phyloP scores from a whole-genome alignment of 2,797 vertebrate genomes.

The Gephyroberyx darwinii region DNA sequence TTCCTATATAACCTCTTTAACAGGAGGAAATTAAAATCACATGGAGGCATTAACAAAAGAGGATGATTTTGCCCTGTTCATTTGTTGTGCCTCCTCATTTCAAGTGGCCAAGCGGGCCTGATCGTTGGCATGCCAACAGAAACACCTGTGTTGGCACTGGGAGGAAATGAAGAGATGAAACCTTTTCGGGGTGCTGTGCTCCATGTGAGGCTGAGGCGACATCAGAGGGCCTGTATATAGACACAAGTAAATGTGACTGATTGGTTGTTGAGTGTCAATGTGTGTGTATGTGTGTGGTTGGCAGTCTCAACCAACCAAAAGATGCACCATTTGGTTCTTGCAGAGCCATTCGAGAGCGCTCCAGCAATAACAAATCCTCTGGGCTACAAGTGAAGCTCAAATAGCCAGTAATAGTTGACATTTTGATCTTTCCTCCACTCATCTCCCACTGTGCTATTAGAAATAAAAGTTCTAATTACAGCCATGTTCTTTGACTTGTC shows the following conservation, averaged over 20 bases:
- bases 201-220: slow-evolving; percentile 22
- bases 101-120: slow-evolving; percentile 31
- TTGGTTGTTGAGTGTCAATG: background rate
- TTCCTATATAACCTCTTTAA: slow-evolving; percentile 71
- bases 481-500: too few relatives aligned
- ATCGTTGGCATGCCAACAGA: slow-evolving; percentile 30
- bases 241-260: slow-evolving; percentile 6
- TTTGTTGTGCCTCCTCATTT: slow-evolving; percentile 44
- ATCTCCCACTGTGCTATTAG: background rate
- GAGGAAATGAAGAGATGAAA: slow-evolving; percentile 50
- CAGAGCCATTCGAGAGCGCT: background rate
- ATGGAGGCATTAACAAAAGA: slow-evolving; percentile 67
- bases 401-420: background rate
- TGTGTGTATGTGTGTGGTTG: background rate
- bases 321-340: background rate
- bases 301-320: background rate
- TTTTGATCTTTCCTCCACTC: background rate
- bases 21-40: slow-evolving; percentile 76
- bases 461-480: too few relatives aligned
- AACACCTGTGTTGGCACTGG: slow-evolving; percentile 45
- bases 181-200: slow-evolving; percentile 19
- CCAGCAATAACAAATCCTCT: background rate
- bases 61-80: slow-evolving; percentile 52
- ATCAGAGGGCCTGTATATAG: slow-evolving; percentile 28
- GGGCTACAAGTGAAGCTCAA: background rate